Conservation (phyloP, 2,888 invertebrate species). For the Pheosia gnoma region DNA sequence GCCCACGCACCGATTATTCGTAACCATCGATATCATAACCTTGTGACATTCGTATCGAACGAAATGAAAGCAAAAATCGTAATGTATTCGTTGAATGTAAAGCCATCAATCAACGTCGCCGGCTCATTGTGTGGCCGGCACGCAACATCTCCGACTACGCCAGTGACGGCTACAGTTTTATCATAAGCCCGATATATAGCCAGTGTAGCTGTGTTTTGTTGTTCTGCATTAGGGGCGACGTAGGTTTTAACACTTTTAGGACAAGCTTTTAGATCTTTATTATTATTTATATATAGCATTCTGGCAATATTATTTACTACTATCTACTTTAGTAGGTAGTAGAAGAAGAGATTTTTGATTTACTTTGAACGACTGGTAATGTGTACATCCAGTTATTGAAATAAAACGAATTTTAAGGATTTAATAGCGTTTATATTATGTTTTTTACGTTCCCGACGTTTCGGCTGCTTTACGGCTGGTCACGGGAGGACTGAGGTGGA, state of each 20-base stretch:
- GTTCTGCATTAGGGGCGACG: conserved; percentile 13
- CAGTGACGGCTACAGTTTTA: conserved; percentile 64
- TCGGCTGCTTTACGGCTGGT: too few species aligned
- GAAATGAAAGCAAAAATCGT: conserved; percentile 83
- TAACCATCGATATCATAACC: conserved; percentile 78
- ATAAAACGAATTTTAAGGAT: too few species aligned
- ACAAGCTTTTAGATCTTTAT: too few species aligned
- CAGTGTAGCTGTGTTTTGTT: conserved; percentile 45
- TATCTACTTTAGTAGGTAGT: too few species aligned
- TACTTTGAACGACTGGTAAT: too few species aligned
- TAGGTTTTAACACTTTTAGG: conserved; percentile 3
- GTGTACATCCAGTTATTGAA: too few species aligned
- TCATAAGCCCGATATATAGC: conserved; percentile 63
- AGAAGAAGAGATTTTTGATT: too few species aligned
- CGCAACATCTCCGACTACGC: conserved; percentile 66
- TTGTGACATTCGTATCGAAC: conserved; percentile 82
- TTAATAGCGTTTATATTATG: too few species aligned
- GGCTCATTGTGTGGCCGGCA: conserved; percentile 82
- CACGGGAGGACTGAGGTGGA: too few species aligned
- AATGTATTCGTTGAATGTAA: conserved; percentile 82
- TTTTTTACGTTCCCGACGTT: too few species aligned
- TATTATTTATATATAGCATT: not conserved
- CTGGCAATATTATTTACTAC: too few species aligned
- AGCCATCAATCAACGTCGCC: conserved; percentile 80
- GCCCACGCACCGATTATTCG: conserved; percentile 50